Percentiles rank a stretch among this genome's conserved stretches.
phyloP scores from a whole-genome alignment of 2,113 vertebrate species.

The Morone chrysops region DNA sequence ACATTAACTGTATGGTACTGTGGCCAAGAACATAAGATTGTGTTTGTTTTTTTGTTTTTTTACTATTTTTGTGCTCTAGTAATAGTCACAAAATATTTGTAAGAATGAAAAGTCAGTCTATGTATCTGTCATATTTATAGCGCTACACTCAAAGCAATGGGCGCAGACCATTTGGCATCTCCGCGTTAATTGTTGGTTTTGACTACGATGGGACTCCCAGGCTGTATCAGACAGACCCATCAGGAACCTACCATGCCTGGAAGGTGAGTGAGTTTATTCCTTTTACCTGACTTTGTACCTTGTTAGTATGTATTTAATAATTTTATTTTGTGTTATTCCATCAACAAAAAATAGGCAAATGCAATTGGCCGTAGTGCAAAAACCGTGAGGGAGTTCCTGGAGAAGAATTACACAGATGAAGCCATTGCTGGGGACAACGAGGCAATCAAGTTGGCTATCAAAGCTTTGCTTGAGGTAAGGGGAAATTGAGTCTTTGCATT shows the following conservation, averaged over 20 bases:
- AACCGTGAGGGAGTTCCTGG: conserved; percentile 88
- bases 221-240: conserved; percentile 88
- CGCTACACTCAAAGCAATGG: conserved; percentile 89
- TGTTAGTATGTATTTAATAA: not conserved
- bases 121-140: conserved; percentile 55
- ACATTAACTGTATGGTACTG: not conserved
- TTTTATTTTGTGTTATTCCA: not conserved
- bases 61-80: not conserved
- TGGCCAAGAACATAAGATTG: not conserved
- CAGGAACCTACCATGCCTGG: conserved; percentile 90
- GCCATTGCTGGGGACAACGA: conserved; percentile 85
- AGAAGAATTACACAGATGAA: conserved; percentile 88
- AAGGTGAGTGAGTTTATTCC: conserved; percentile 80
- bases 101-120: not conserved
- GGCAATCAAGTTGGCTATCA: conserved; percentile 86
- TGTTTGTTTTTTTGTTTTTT: not conserved
- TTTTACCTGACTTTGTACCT: not conserved
- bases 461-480: conserved; percentile 88
- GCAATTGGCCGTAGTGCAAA: conserved; percentile 88
- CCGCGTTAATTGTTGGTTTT: conserved; percentile 89
- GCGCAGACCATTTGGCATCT: conserved; percentile 88
- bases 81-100: not conserved
- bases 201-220: conserved; percentile 87
- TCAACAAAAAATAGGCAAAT: conserved; percentile 79
- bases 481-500: not conserved